Evolutionary conservation across 2,888 invertebrate genomes (phyloP), one percentile per base, ranked within the genome.

Genomic region (Melolontha melolontha): DNA sequence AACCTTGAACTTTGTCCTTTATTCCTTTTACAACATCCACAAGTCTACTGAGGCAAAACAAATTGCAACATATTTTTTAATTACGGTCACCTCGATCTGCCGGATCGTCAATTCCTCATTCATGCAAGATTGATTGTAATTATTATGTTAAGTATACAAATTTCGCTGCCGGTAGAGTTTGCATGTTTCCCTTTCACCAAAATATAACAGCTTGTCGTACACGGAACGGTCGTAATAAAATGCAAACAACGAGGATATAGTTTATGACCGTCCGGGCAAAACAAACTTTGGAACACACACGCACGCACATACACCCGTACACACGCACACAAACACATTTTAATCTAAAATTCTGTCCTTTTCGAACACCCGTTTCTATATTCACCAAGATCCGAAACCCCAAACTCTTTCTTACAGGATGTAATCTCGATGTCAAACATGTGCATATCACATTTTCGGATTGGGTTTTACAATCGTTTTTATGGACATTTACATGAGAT

Each of bases 241-340:
- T 66, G 66, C 66, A 66, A 66, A 66, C 66, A 66, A 54, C 59
- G 50, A 34, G 59, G 47, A 57, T 66, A 66, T 57, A 66, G 57
- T 66, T 66, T 66, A 66, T 47, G 66, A 66, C 59, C 57, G 47
- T 47, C 59, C 59, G 59, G 59, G 47, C 47, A 62, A 62, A 49
- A 62, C 59, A 62, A 62, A 62, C 59, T 62, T 12, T 29, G 34
- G 29, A 47, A 34, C 34, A 42, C 42, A 51, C 12, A 29, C 51
- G 7, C 34, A 11, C 29, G 12, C 29, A 11, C 11, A 22, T 5
- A 14, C 52, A 39, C 52, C n/a, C 16, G 16, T 39, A 41, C 52
- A 54, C 29, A 47, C 14, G 14, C 59, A 47, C 47, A 1, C 34
- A 47, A 44, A 47, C 29, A 34, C 34, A 34, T 62, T 62, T 62